phyloP scores from a whole-genome alignment of 2,797 vertebrate species.

The Sebastolobus altivelis region DNA sequence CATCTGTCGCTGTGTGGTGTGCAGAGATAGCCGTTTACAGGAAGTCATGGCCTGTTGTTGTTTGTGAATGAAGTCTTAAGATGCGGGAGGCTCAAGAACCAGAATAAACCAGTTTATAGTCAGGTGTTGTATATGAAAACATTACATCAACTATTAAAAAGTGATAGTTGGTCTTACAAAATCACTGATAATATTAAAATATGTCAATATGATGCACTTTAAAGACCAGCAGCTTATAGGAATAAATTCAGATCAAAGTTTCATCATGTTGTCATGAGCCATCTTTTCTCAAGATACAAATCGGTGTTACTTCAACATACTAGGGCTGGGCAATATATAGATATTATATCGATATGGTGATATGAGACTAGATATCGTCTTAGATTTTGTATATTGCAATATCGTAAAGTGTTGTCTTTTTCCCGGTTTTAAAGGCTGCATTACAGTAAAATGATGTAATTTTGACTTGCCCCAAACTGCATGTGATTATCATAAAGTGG shows the following conservation, averaged over 20 bases:
- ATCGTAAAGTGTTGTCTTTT: no score
- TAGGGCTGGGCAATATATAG: no score
- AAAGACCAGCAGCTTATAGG: background rate
- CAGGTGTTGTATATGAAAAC: background rate
- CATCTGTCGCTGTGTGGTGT: slow-evolving; percentile 45
- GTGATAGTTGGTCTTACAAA: background rate
- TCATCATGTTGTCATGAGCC: background rate
- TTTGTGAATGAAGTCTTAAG: slow-evolving; percentile 7
- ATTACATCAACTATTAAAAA: background rate
- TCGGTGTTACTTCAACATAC: background rate
- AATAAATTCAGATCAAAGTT: background rate
- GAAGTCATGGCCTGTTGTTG: slow-evolving; percentile 28
- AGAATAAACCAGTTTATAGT: slow-evolving; percentile 17
- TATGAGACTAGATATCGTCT: no score
- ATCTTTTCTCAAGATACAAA: background rate
- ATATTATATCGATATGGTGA: no score
- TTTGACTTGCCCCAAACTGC: no score
- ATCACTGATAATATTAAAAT: background rate
- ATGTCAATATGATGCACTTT: background rate
- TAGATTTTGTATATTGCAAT: no score
- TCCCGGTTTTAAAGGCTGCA: no score
- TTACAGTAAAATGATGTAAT: no score
- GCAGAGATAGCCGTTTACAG: slow-evolving; percentile 21
- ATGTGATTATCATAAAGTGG: no score
- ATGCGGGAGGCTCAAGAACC: background rate